phyloP scores from a whole-genome alignment of 2,888 invertebrate genomes.

The Gonocerus acuteangulatus region DNA sequence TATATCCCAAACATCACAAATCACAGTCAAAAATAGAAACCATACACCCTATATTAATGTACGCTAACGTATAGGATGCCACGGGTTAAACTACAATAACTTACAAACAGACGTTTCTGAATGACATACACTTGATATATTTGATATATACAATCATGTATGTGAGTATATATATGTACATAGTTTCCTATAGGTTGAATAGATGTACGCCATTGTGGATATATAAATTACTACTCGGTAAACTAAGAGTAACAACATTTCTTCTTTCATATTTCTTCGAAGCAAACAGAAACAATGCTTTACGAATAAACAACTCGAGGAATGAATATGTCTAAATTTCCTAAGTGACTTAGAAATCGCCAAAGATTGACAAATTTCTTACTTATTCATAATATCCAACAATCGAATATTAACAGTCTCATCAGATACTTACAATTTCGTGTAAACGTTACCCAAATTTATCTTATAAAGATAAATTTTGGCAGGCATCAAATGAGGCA shows the following conservation, averaged over 20 bases:
- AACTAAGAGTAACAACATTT: too few species aligned
- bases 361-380: background rate
- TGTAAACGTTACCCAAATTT: conserved; percentile 19
- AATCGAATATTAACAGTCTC: conserved; percentile 13
- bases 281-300: too few species aligned
- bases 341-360: background rate
- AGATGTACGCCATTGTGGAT: conserved; percentile 20
- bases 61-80: conserved; percentile 15
- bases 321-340: background rate
- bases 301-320: background rate
- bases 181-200: conserved; percentile 15
- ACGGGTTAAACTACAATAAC: conserved; percentile 15
- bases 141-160: conserved; percentile 14
- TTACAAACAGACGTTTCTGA: conserved; percentile 12
- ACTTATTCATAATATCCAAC: background rate
- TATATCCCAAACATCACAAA: conserved; percentile 20
- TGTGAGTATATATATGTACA: conserved; percentile 7
- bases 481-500: conserved; percentile 25
- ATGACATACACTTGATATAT: conserved; percentile 18
- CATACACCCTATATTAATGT: conserved; percentile 15
- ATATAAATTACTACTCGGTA: conserved; percentile 1
- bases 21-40: conserved; percentile 24
- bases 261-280: too few species aligned
- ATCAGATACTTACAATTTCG: conserved; percentile 7
- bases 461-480: conserved; percentile 14